Base-by-base conservation (phyloP, 2,888 invertebrate genomes). In the Dysmachus trigonus region DNA sequence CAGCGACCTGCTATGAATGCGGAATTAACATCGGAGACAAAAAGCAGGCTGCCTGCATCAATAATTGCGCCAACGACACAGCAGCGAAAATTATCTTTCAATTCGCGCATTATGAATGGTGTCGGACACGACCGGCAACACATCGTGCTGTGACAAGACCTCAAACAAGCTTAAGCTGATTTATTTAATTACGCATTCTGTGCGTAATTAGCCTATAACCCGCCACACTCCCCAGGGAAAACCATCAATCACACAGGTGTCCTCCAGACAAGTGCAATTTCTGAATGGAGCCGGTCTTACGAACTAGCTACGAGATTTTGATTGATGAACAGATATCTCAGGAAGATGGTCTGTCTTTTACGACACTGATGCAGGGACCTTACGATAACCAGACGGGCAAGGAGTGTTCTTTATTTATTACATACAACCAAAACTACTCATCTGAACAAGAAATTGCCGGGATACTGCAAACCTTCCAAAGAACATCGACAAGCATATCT, bases 111-210 rank as follows among this genome's bases (percentile, higher is more conserved):
- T 62, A 62, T 62, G 62, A 62, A 62, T 62, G 62, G 62, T 62
- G 62, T 62, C 2, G 62, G 27, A 62, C 62, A 62, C 62, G 62
- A 2, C 27, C 27, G 22, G 30, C 6, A 76, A 41, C 38, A 27
- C 77, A 47, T 27, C n/a, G 38, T 13, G 10, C 41, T n/a, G n/a
- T 77, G 77, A 77, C 77, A 38, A 77, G 62, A 62, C 62, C 27
- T 62, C 62, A 62, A 62, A 62, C 62, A 62, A 22, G 62, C 77
- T 18, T 27, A 27, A 77, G 38, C 18, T 41, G 77, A 77, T 41
- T 77, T 41, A 35, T 27, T 77, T 77, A 77, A 77, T 77, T 77
- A 77, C 33, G 38, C 38, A 77, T 77, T 77, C 77, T 38, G 77
- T 38, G 15, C 77, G 38, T 77, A 77, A 33, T 77, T 77, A 77